Base-by-base conservation (phyloP, 2,797 vertebrate genomes). In the Sitta carolinensis region DNA sequence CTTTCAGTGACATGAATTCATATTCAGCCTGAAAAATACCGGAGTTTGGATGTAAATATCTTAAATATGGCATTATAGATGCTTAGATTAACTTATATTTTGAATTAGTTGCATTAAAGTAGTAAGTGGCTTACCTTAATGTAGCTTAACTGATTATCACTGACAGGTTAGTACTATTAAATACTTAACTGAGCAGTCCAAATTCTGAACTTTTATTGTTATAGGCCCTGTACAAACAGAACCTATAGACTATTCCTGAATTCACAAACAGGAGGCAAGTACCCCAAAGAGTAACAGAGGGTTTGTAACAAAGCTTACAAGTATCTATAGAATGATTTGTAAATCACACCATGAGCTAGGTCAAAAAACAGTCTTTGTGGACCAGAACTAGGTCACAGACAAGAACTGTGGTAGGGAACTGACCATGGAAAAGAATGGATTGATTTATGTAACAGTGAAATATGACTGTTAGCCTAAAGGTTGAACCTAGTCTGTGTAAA, bases 361-460 rank as follows among this genome's bases (percentile, higher is more conserved):
- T 30, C 8, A 87, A 51, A 91, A 84, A 40, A 1, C 11, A 42
- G 5, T 30, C 34, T 34, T 47, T 21, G 11, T 54, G 48, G 45
- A 80, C 47, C 79, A 26, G 22, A 77, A 50, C 4, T 30, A 72
- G 29, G 45, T 48, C 42, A 48, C 26, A n/a, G 29, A 42, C 19
- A 90, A 82, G 36, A 82, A 54, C n/a, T 30, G 13, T 13, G 52
- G 26, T 13, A 66, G 48, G 38, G 34, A 80, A 76, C 17, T 57
- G 69, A 67, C 36, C 5, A 15, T 2, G 25, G 74, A 62, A 77
- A 91, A 74, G 5, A 82, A 78, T 3, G 27, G 45, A 72, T 25
- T 55, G 17, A 55, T 59, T 52, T 36, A 45, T 0, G 0, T 14
- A 68, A 63, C 1, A 5, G 30, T 13, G 16, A 45, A 91, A 63